These are phyloP conservation scores for Peromyscus attwateri DNA, from an alignment of 2,797 vertebrate species.

Conservation along the genomic window DNA sequence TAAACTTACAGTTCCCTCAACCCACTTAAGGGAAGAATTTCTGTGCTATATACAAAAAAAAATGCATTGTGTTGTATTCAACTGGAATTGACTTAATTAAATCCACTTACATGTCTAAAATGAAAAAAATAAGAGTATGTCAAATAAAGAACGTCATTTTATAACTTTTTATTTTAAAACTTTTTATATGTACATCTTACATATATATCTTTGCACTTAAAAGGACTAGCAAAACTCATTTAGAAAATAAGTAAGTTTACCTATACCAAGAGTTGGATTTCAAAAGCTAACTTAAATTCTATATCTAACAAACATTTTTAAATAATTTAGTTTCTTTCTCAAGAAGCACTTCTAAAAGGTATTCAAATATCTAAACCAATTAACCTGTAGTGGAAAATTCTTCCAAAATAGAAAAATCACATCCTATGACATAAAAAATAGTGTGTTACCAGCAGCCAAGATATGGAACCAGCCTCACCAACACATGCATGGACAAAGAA, in stretches of 20 bases:
- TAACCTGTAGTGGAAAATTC: background rate
- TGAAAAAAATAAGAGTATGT: background rate
- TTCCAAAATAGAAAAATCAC: slow-evolving; percentile 43
- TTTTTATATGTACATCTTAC: background rate
- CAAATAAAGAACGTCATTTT: background rate
- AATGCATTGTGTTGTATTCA: background rate
- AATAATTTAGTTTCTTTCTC: background rate
- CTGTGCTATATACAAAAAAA: background rate
- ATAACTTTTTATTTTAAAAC: background rate
- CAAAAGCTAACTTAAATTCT: slow-evolving; percentile 36
- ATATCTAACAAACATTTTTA: slow-evolving; percentile 12
- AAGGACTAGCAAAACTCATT: background rate
- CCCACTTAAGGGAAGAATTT: background rate
- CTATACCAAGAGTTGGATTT: background rate
- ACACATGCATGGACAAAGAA: background rate
- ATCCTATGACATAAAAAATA: slow-evolving; percentile 16
- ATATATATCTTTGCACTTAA: background rate
- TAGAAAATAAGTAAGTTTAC: slow-evolving; percentile 8
- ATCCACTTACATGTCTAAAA: background rate
- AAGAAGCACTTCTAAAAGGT: background rate
- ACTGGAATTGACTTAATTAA: background rate
- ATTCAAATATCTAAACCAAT: slow-evolving; percentile 19
- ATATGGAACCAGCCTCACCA: background rate
- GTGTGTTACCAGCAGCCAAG: background rate
- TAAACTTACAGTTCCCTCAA: background rate